A percentile compares a stretch with the other conserved stretches of the same genome.
phyloP scores from a whole-genome alignment of 2,888 invertebrate genomes.

The Sceliomorpha sp. region DNA sequence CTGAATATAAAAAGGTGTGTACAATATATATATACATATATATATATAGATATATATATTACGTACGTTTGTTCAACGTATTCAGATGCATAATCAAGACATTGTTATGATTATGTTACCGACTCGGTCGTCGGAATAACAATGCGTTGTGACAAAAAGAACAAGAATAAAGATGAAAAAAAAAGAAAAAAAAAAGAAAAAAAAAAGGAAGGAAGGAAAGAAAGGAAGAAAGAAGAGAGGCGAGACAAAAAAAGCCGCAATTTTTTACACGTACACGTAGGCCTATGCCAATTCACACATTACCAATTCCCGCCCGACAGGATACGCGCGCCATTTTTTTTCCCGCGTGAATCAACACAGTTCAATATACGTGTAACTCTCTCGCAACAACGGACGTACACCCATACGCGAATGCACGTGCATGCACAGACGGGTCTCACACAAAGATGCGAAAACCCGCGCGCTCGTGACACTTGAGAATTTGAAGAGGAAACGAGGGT shows the following conservation, averaged over 20 bases:
- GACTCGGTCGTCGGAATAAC: no score
- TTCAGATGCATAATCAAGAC: no score
- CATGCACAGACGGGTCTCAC: conserved; percentile 21
- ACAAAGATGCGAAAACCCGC: conserved; percentile 9
- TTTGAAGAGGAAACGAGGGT: conserved; percentile 52
- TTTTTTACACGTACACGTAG: neutral
- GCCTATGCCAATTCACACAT: conserved; percentile 18
- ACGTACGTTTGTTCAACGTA: no score
- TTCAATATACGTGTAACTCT: conserved; percentile 28
- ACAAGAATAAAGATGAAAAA: no score
- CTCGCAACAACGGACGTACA: neutral
- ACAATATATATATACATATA: no score
- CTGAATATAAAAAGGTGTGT: no score
- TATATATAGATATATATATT: no score
- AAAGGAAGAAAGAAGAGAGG: conserved; percentile 17
- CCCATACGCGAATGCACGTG: conserved; percentile 36
- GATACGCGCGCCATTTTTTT: conserved; percentile 52
- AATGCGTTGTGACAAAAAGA: no score
- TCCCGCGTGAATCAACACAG: conserved; percentile 55
- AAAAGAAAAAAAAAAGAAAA: no score
- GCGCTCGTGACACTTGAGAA: conserved; percentile 49
- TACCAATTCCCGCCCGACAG: conserved; percentile 43
- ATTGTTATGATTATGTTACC: no score
- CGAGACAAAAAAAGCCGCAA: conserved; percentile 7
- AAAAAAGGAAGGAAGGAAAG: no score